Conservation (phyloP, 2,888 invertebrate genomes). For the Melanophora roralis region DNA sequence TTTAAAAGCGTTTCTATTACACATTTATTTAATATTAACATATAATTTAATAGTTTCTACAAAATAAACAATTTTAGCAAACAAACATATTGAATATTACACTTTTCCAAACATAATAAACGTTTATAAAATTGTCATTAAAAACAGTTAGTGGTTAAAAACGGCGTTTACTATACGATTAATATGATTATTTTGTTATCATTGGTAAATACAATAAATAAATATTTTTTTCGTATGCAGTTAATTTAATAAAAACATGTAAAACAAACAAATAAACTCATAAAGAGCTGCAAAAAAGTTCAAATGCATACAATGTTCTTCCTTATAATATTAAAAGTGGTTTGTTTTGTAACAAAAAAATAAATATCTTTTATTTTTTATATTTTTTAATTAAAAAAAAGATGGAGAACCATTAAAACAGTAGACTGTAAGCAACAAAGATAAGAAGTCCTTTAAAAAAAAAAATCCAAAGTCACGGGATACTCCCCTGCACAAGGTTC, state of each 20-base stretch:
- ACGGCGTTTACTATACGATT: conserved; percentile 13
- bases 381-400: too few relatives aligned
- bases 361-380: too few relatives aligned
- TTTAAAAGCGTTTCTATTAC: not conserved
- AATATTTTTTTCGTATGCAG: conserved; percentile 4
- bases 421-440: too few relatives aligned
- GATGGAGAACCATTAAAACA: too few relatives aligned
- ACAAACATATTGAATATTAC: not conserved
- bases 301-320: too few relatives aligned
- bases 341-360: too few relatives aligned
- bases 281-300: too few relatives aligned
- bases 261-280: too few relatives aligned
- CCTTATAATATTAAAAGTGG: too few relatives aligned
- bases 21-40: not conserved
- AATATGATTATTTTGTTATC: conserved; percentile 33
- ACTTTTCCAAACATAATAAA: not conserved
- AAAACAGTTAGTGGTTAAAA: conserved; percentile 1
- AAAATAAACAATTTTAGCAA: not conserved
- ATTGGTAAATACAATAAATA: conserved; percentile 16
- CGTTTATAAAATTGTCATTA: not conserved
- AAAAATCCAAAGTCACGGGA: too few relatives aligned
- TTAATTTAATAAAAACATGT: conserved; percentile 21
- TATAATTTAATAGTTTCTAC: not conserved
- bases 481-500: too few relatives aligned
- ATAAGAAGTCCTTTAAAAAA: too few relatives aligned